Conservation (phyloP, 2,113 vertebrate species). For the Lepus timidus region DNA sequence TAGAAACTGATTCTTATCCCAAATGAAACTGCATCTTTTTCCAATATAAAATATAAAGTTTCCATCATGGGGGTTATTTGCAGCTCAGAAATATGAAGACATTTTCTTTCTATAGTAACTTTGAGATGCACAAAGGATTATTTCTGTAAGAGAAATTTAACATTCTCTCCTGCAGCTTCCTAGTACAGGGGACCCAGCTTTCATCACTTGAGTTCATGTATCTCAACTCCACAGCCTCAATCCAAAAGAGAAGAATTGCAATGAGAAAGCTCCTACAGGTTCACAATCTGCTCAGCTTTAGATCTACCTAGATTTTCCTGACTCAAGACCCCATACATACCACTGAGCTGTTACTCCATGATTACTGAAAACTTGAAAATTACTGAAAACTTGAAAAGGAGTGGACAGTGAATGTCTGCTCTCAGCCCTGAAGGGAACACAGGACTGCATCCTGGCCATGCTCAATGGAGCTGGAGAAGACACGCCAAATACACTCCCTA, state of each 20-base stretch:
- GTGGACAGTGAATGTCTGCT: not conserved
- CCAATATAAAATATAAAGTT: conserved; percentile 7
- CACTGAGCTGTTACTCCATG: not conserved
- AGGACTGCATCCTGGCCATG: not conserved
- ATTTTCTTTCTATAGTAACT: not conserved
- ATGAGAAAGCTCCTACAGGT: not conserved
- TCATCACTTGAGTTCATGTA: not conserved
- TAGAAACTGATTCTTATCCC: not conserved
- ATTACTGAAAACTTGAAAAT: not conserved
- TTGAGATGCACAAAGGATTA: not conserved
- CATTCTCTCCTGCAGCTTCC: not conserved
- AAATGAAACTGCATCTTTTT: not conserved
- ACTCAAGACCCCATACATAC: not conserved
- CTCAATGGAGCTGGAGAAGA: not conserved
- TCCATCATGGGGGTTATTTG: not conserved
- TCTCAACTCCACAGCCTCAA: not conserved
- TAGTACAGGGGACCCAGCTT: not conserved
- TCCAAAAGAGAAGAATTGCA: not conserved
- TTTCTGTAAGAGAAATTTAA: conserved; percentile 34
- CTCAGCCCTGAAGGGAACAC: not conserved
- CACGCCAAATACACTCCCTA: not conserved
- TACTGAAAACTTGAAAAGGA: not conserved
- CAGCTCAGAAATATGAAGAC: not conserved
- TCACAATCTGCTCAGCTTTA: not conserved
- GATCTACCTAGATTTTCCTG: not conserved